Evolutionary conservation across 2,888 invertebrate genomes (phyloP), one percentile per base, ranked within the genome.

Genomic region (Tenthredo livida): DNA sequence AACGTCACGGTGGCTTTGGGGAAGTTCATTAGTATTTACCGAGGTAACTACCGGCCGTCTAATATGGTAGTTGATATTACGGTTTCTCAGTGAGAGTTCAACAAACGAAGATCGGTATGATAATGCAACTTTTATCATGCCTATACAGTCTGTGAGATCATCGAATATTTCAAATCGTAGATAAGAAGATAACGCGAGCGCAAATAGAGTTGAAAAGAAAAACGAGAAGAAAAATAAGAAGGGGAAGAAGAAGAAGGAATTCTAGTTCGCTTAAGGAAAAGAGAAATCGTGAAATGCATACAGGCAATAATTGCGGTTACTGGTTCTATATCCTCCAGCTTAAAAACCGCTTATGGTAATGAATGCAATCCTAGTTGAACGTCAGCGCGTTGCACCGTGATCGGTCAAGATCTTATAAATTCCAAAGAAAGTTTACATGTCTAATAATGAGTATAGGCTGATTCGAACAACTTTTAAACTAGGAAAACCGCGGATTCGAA

Each of bases 21-120:
- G 67, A 83, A 67, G 83, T 70, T 83, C 67, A 67, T 83, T 70
- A 83, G 65, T 83, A 83, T 83, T 83, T 70, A 67, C 25, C 50
- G 50, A 43, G 67, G 2, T 67, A 47, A 83, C 83, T 70, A 65
- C 58, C 80, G 80, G 61, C n/a, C 47, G 29, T 5, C 83, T 47
- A 37, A 47, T 83, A 83, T 83, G 67, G 83, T 12, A 65, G 47
- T 40, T 33, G 67, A 33, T 47, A 83, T 43, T 50, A 70, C 67
- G 67, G 33, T 50, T 47, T n/a, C n/a, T 29, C 25, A 21, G 2
- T n/a, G 9, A 15, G 33, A 29, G 67, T 83, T 70, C 29, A 29
- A 47, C n/a, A 17, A 12, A 80, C 61, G 37, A 37, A 33, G 0
- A 67, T 3, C 0, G 9, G 17, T 25, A 67, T 15, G 1, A 67